These are phyloP conservation scores for Chrysocyon brachyurus DNA, from an alignment of 2,797 vertebrate genomes.

Conservation along the genomic window DNA sequence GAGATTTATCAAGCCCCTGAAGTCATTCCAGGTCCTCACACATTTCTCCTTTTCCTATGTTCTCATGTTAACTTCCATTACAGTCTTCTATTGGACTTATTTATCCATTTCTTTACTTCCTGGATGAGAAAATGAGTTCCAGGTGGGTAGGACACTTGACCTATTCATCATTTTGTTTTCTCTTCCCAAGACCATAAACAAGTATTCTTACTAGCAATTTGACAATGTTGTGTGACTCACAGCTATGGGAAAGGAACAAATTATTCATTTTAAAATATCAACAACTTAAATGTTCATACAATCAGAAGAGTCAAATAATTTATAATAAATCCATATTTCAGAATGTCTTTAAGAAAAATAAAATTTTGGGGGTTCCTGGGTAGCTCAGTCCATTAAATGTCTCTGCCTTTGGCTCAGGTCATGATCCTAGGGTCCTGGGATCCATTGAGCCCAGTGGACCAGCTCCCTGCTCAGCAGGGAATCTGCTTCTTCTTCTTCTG, in stretches of 20 bases:
- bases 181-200: not conserved
- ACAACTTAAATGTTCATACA: not conserved
- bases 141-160: not conserved
- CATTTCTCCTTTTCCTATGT: not conserved
- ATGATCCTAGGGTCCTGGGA: no score
- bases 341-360: slow-evolving; percentile 20
- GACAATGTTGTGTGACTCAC: not conserved
- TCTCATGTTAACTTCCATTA: not conserved
- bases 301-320: not conserved
- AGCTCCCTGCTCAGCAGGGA: no score
- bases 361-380: not conserved
- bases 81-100: not conserved
- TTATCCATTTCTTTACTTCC: not conserved
- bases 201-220: not conserved
- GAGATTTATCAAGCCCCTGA: not conserved
- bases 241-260: not conserved
- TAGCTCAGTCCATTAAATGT: no score
- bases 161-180: not conserved
- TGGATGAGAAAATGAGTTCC: slow-evolving; percentile 2
- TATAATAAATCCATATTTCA: slow-evolving; percentile 24
- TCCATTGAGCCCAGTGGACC: no score
- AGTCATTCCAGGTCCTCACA: not conserved
- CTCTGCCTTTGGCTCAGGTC: no score
- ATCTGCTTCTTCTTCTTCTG: no score
- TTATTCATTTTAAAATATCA: slow-evolving; percentile 43